Percentiles rank a stretch among this genome's conserved stretches.
phyloP scores from a whole-genome alignment of 2,888 invertebrate genomes.

The Tillus elongatus region DNA sequence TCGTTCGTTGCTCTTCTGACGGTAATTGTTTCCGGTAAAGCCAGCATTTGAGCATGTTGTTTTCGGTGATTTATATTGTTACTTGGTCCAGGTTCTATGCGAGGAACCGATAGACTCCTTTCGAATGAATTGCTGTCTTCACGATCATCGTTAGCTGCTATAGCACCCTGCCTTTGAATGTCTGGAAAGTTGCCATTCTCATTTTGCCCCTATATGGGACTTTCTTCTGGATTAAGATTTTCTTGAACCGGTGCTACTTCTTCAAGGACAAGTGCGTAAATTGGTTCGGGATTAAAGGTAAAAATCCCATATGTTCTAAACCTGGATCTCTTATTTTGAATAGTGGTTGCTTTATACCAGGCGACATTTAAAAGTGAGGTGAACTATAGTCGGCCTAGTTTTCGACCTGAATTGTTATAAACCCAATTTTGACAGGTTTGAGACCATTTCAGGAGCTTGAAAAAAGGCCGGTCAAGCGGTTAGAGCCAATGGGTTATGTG shows the following conservation, averaged over 20 bases:
- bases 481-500: conserved; percentile 21
- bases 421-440: conserved; percentile 9
- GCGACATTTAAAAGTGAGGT: too few species aligned
- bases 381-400: conserved; percentile 9
- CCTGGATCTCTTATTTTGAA: conserved; percentile 14
- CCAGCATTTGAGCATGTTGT: conserved; percentile 14
- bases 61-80: conserved; percentile 12
- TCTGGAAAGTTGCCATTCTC: neutral
- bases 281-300: conserved; percentile 10
- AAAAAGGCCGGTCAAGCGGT: conserved; percentile 17
- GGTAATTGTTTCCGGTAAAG: conserved; percentile 3
- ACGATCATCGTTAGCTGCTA: conserved; percentile 6
- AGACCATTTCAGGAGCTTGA: conserved; percentile 1
- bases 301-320: conserved; percentile 13
- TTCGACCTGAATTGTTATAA: conserved; percentile 10
- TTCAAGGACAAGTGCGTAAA: too few species aligned
- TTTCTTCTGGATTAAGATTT: neutral
- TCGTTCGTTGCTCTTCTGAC: conserved; percentile 1
- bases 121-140: conserved; percentile 13
- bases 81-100: conserved; percentile 14
- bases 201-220: neutral
- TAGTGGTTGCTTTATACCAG: conserved; percentile 13
- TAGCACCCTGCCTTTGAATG: neutral
- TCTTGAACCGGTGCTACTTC: too few species aligned
- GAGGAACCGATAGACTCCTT: conserved; percentile 11